Base-by-base conservation (phyloP, 2,888 invertebrate genomes). In the Nomada ruficornis region DNA sequence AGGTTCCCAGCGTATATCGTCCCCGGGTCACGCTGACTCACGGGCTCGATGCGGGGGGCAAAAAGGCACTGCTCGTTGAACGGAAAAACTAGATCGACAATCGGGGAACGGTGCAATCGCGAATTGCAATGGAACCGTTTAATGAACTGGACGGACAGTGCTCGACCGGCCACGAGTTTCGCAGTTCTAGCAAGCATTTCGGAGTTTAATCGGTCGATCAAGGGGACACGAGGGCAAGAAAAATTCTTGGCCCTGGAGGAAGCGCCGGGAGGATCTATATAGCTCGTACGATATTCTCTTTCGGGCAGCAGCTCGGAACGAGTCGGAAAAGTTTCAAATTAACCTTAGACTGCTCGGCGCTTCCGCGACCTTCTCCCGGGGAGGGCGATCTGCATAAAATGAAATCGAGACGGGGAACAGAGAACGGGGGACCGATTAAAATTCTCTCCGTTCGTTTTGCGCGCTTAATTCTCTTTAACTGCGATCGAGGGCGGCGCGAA, bases 271-370 rank as follows among this genome's bases (percentile, higher is more conserved):
- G 77, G 73, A 77, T 75, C 70, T 67, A 65, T 65, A 47, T 52
- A 73, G 57, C 57, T 77, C 73, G n/a, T 74, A 74, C 42, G 73
- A 59, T 54, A 71, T 83, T 82, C 83, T 76, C 77, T 78, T 78
- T 78, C 23, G 74, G 74, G 52, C 77, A 72, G 63, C 72, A 11
- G 65, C 62, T 23, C 59, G 52, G 23, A 74, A 67, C 59, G 23
- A 71, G 50, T 68, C 62, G 54, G 71, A n/a, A 75, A 83, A 83
- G 78, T 82, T 83, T 82, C 71, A 65, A 75, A 83, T 83, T 83
- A 78, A 78, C 75, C 82, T 71, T 71, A 68, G 71, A 71, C 78
- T 57, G n/a, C 65, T 60, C 50, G 74, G 29, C 52, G 57, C 54
- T 54, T 69, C 70, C 62, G 57, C 54, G 70, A 70, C 72, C 54